Percentiles rank a stretch among this genome's conserved stretches.
phyloP scores from a whole-genome alignment of 2,888 invertebrate species.

The Gortyna flavago region DNA sequence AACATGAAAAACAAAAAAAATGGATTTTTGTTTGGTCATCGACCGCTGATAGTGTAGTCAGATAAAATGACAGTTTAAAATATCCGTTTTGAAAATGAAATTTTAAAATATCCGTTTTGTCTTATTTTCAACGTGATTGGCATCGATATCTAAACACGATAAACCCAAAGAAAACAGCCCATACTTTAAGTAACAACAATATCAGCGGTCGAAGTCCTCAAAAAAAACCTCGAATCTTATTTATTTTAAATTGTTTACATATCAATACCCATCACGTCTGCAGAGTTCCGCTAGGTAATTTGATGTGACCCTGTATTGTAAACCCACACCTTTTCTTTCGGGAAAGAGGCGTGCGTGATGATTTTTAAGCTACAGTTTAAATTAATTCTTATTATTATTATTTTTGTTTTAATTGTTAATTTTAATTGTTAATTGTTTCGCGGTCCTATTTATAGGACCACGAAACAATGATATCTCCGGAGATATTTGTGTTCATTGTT shows the following conservation, averaged over 20 bases:
- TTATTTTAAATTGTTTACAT: no score
- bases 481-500: not conserved
- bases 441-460: no score
- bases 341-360: not conserved
- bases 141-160: no score
- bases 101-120: not conserved
- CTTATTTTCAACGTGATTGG: not conserved
- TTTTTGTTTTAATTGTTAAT: no score
- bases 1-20: not conserved
- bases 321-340: not conserved
- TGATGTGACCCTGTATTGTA: no score
- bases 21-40: not conserved
- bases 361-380: not conserved
- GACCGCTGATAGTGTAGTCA: not conserved
- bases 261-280: no score
- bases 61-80: not conserved
- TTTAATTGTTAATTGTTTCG: no score
- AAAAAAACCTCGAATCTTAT: no score
- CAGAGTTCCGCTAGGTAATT: no score
- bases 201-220: no score
- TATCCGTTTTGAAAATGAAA: not conserved
- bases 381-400: constrained; percentile 1
- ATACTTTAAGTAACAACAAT: no score
- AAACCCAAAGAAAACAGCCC: no score
- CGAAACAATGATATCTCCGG: not conserved